Evolutionary conservation across 64 coral and sea anemone genomes (phyloP).

Genomic region (Acropora tenuis): DNA sequence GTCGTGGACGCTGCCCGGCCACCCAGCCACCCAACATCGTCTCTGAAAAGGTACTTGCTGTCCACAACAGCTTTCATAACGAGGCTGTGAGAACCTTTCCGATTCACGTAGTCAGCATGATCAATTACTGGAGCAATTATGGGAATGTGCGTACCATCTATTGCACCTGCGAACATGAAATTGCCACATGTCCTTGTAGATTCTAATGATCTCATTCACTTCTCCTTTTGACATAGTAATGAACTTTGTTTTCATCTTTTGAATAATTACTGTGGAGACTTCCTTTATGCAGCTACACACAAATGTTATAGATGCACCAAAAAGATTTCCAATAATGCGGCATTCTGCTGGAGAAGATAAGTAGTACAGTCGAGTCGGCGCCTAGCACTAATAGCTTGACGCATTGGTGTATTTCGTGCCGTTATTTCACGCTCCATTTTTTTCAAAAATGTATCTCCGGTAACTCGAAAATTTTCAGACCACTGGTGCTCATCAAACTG

Average conservation of each 20-base stretch:
- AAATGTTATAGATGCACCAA: slow-evolving; percentile 48
- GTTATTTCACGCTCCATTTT: slow-evolving; percentile 35
- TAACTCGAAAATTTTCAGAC: no score
- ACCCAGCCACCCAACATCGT: slow-evolving; percentile 8
- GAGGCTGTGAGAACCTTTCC: slow-evolving; percentile 39
- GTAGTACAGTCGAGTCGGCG: slow-evolving; percentile 19
- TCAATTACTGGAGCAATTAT: slow-evolving; percentile 27
- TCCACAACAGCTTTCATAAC: slow-evolving; percentile 33
- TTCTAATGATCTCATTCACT: slow-evolving; percentile 37
- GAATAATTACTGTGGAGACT: slow-evolving; percentile 18
- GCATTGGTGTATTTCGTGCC: slow-evolving; percentile 1
- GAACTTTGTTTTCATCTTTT: slow-evolving; percentile 27
- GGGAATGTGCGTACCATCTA: slow-evolving; percentile 28
- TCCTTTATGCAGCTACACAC: slow-evolving; percentile 43
- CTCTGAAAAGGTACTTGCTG: slow-evolving; percentile 18
- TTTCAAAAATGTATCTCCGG: slow-evolving; percentile 16
- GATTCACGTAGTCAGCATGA: slow-evolving; percentile 37
- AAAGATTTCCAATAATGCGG: slow-evolving; percentile 40
- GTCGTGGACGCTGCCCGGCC: slow-evolving; percentile 39
- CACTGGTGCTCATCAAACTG: no score
- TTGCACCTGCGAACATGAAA: slow-evolving; percentile 52
- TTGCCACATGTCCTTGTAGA: slow-evolving; percentile 30
- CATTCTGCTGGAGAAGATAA: slow-evolving; percentile 48
- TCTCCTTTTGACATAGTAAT: slow-evolving; percentile 46
- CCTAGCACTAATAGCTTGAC: slow-evolving; percentile 27